Percentiles rank a stretch among this genome's conserved stretches.
Evolutionary conservation across 2,113 vertebrate genomes (phyloP).

Genomic region (Alethe diademata): DNA sequence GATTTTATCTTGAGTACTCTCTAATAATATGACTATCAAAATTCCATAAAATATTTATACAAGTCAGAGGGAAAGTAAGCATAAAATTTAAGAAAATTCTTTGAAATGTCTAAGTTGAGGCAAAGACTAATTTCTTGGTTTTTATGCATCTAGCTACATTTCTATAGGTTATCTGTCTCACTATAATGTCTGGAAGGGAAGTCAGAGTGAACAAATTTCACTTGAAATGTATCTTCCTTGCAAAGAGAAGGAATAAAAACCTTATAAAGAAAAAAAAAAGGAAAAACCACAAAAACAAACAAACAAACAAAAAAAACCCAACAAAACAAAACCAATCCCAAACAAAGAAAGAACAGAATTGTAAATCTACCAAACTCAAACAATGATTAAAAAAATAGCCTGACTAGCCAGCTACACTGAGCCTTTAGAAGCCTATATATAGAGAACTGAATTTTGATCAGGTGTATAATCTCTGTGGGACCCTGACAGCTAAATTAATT

Average conservation of each 20-base stretch:
- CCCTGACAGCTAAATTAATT: not conserved
- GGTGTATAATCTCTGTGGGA: not conserved
- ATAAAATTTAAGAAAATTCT: not conserved
- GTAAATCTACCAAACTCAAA: not conserved
- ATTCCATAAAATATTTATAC: not conserved
- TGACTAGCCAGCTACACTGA: not conserved
- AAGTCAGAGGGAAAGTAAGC: not conserved
- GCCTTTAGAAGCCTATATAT: not conserved
- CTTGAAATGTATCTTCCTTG: not conserved
- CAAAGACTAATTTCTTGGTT: not conserved
- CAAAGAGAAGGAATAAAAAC: not conserved
- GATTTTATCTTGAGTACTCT: not conserved
- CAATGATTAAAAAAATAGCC: not conserved
- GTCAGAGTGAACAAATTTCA: not conserved
- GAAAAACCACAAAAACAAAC: too few species aligned
- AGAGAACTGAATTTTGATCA: not conserved
- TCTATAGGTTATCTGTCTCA: not conserved
- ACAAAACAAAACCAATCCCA: fast-evolving
- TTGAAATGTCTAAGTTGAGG: not conserved
- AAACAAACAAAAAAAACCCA: not conserved
- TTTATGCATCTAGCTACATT: not conserved
- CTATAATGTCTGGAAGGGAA: not conserved
- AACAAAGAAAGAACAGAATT: not conserved
- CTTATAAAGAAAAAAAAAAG: not conserved
- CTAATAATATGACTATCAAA: not conserved